Base-by-base conservation (phyloP, 2,113 vertebrate genomes). In the Pao palembangensis region DNA sequence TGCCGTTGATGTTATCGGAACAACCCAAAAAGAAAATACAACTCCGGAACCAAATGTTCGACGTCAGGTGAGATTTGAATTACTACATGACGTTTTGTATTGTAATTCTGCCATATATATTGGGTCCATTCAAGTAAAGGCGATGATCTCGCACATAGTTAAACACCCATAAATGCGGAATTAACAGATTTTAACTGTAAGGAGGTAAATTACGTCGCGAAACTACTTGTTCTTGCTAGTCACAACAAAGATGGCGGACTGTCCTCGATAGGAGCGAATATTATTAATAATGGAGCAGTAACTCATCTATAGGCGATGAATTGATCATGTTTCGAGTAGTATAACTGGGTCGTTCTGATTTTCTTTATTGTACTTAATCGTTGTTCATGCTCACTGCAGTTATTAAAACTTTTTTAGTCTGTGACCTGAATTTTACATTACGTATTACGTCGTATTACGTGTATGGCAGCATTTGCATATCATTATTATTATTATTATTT, bases 161-260 rank as follows among this genome's bases (percentile, higher is more conserved):
- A 3, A 17, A 13, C 13, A 18, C 14, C 14, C 19, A 21, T 2
- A 13, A 23, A 15, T 19, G 12, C 13, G 10, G 21, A 12, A 23
- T 8, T 12, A 21, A 19, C 13, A 16, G 4, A 15, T 23, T 4
- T 51, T 13, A 25, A 20, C 21, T 2, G 1, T 18, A 8, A 20
- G 48, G 10, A 50, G 11, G 11, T 12, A 50, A 78, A 0, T 4
- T 31, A 42, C 19, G 43, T 4, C 21, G 10, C 0, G 10, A 38
- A 28, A 4, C 5, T 28, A 28, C 25, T 28, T 28, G 6, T 28
- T 28, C 25, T 3, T 28, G 25, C 6, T 1, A 10, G 23, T 0
- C 47, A 4, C 17, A 74, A 62, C 56, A 72, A 73, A 68, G 51
- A 78, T 73, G 78, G 70, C 70, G 43, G 64, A 10, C 57, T 11